Conservation (phyloP, 2,888 invertebrate genomes). For the Epirrhoe alternata region DNA sequence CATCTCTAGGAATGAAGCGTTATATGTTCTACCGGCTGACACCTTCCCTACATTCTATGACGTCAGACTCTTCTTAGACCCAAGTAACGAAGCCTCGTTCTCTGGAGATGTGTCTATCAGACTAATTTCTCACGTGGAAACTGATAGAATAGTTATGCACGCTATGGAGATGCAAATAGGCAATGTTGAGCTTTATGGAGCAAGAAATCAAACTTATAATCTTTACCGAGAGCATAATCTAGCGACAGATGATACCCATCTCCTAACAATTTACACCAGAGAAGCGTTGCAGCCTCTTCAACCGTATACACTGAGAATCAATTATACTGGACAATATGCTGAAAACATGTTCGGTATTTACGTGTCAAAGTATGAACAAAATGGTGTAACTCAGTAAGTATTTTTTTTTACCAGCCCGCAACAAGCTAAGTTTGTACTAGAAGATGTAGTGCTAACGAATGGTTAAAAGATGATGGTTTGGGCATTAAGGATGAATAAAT, state of each 20-base stretch:
- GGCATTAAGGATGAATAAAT: too few relatives aligned
- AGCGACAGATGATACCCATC: slow-evolving; percentile 72
- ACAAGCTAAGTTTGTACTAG: too few relatives aligned
- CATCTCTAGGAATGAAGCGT: slow-evolving; percentile 40
- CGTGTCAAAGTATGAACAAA: slow-evolving; percentile 79
- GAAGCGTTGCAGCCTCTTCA: slow-evolving; percentile 58
- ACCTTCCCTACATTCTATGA: slow-evolving; percentile 83
- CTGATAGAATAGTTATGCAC: slow-evolving; percentile 72
- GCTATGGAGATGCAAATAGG: slow-evolving; percentile 73
- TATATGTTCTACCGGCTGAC: slow-evolving; percentile 82
- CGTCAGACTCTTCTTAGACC: slow-evolving; percentile 76
- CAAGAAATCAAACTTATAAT: slow-evolving; percentile 43
- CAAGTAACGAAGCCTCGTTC: slow-evolving; percentile 71
- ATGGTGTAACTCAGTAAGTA: slow-evolving; percentile 63
- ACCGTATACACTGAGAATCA: slow-evolving; percentile 80
- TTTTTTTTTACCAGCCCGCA: not conserved
- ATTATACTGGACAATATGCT: slow-evolving; percentile 84
- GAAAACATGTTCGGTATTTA: slow-evolving; percentile 87
- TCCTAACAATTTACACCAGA: slow-evolving; percentile 75
- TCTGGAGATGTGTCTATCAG: slow-evolving; percentile 75
- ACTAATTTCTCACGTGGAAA: slow-evolving; percentile 56
- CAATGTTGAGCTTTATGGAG: slow-evolving; percentile 51
- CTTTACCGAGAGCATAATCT: slow-evolving; percentile 48
- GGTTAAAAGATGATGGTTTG: too few relatives aligned
- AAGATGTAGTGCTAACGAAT: too few relatives aligned